A percentile compares a stretch with the other conserved stretches of the same genome.
Evolutionary conservation across 2,888 invertebrate species (phyloP).

Genomic region (Cephus sareptanus): DNA sequence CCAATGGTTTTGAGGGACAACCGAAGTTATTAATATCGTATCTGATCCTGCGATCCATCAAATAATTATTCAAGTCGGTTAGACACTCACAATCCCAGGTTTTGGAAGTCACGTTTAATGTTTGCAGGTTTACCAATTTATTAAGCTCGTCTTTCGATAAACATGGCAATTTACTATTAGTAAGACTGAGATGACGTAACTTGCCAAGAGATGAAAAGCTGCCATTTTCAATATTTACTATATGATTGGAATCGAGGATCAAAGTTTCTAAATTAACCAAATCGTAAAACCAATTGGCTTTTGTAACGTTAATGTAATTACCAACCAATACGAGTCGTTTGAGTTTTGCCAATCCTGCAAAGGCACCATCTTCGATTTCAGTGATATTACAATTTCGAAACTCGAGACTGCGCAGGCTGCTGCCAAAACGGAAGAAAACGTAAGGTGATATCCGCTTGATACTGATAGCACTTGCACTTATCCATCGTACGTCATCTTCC

Average conservation of each 20-base stretch:
- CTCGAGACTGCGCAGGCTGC: constrained; percentile 45
- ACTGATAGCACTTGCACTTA: constrained; percentile 38
- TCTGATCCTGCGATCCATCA: constrained; percentile 34
- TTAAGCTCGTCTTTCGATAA: constrained; percentile 32
- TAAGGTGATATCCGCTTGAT: constrained; percentile 39
- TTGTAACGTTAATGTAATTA: constrained; percentile 34
- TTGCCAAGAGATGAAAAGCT: constrained; percentile 36
- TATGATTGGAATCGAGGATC: constrained; percentile 36
- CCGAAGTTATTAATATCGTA: constrained; percentile 38
- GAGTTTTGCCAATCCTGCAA: constrained; percentile 49
- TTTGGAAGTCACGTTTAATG: constrained; percentile 39
- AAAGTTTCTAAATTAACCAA: constrained; percentile 41
- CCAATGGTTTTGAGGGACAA: constrained; percentile 12
- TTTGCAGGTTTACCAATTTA: constrained; percentile 33
- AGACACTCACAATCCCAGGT: constrained; percentile 47
- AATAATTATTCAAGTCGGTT: constrained; percentile 29
- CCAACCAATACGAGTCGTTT: constrained; percentile 41
- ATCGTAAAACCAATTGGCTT: constrained; percentile 45
- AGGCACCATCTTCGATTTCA: constrained; percentile 43
- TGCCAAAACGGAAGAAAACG: constrained; percentile 51
- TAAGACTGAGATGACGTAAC: constrained; percentile 38
- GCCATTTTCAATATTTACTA: constrained; percentile 36
- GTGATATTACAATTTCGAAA: constrained; percentile 39
- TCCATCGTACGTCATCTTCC: constrained; percentile 46
- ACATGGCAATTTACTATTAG: constrained; percentile 41